Evolutionary conservation across 2,797 vertebrate species (phyloP), one percentile per base, ranked within the genome.

Genomic region (Leptoclinus maculatus): DNA sequence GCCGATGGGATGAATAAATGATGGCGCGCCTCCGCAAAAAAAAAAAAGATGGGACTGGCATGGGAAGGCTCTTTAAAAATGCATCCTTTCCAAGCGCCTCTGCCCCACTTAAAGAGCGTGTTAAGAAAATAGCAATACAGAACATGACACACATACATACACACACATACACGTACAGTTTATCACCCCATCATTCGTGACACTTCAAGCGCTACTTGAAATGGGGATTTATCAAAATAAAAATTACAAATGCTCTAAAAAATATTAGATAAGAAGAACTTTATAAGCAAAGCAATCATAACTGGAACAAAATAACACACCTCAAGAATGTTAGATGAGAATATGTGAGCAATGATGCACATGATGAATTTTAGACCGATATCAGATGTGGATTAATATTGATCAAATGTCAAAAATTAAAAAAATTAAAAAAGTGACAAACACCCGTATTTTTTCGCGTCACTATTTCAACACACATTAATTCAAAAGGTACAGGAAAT

Each of bases 1-100:
- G 90, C 83, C 78, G 79, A 68, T 54, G 54, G 87, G 78, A 95
- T 94, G 83, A 94, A 94, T 94, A 93, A 95, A 95, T 91, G 78
- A 94, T 95, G 90, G 74, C 78, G 56, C 86, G 80, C 74, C 80
- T 71, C 65, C 78, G 75, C 66, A 53, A 53, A 23, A 53, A 53
- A 53, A 53, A 72, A 87, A 68, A 87, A 85, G 82, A 93, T 71
- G 88, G 86, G 84, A 87, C 86, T 87, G 89, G 88, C 78, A 74
- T 59, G 62, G 78, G 74, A 69, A 78, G 84, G 83, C 85, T 92
- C 62, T 91, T 94, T 89, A 94, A 95, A 95, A 92, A 94, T 92
- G 91, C 85, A 94, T 95, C 86, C 69, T 89, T 78, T 77, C 78
- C 73, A 76, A 88, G 87, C 90, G 89, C 89, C 85, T 90, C 88